Evolutionary conservation across 2,888 invertebrate genomes (phyloP).

Genomic region (Tiliacea citrago): DNA sequence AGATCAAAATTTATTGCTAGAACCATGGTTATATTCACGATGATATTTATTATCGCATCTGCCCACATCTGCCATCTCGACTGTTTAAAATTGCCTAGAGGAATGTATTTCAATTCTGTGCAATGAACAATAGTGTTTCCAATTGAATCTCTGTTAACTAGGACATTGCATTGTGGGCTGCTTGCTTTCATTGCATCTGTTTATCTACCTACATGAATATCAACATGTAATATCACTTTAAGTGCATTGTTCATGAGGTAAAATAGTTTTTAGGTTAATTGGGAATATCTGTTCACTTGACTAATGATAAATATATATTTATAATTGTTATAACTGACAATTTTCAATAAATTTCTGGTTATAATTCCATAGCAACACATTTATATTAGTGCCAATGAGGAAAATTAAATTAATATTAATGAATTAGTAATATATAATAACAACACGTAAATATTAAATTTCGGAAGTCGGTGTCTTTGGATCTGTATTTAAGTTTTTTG

Average conservation of each 20-base stretch:
- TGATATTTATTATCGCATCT: slow-evolving; percentile 37
- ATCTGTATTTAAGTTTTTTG: too few relatives aligned
- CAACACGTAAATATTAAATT: too few relatives aligned
- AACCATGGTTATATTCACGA: slow-evolving; percentile 4
- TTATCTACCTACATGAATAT: slow-evolving; percentile 1
- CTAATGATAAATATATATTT: not conserved
- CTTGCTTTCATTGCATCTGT: slow-evolving; percentile 51
- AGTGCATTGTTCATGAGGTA: not conserved
- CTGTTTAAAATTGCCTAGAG: slow-evolving; percentile 53
- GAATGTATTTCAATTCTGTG: slow-evolving; percentile 74
- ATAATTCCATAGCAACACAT: not conserved
- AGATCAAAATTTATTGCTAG: slow-evolving; percentile 3
- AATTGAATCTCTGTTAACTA: slow-evolving; percentile 75
- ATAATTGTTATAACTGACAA: not conserved
- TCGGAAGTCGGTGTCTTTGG: too few relatives aligned
- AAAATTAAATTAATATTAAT: not conserved
- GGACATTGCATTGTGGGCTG: slow-evolving; percentile 64
- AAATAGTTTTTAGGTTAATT: not conserved
- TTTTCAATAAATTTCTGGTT: not conserved
- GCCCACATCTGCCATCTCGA: slow-evolving; percentile 34
- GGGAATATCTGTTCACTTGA: not conserved
- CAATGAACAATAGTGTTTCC: slow-evolving; percentile 76
- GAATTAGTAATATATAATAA: too few relatives aligned
- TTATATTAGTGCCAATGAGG: slow-evolving; percentile 1
- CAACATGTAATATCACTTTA: not conserved